Percentiles rank a stretch among this genome's conserved stretches.
Conservation (phyloP, 2,797 vertebrate species). For the Anas bernieri region DNA sequence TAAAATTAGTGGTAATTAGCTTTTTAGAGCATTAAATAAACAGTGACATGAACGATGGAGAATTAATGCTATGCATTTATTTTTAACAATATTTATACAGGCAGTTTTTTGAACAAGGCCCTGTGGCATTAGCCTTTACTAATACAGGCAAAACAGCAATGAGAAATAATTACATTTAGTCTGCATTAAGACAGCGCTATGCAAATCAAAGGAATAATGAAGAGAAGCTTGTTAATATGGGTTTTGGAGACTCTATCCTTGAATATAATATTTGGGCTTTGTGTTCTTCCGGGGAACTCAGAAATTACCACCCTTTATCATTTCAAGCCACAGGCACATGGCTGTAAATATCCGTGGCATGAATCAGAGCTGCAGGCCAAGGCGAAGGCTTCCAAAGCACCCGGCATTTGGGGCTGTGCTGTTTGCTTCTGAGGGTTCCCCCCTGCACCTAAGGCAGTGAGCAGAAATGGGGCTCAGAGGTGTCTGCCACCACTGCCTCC, state of each 20-base stretch:
- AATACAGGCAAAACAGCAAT: neutral
- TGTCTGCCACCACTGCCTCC: neutral
- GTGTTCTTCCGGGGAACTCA: neutral
- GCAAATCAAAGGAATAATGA: constrained; percentile 51
- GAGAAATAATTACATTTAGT: constrained; percentile 25
- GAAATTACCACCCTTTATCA: neutral
- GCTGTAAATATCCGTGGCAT: accelerated
- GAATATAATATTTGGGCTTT: neutral
- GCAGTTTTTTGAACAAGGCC: constrained; percentile 31
- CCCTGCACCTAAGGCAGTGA: neutral
- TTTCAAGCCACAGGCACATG: neutral
- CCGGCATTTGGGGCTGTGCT: neutral
- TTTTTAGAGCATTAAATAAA: constrained; percentile 60
- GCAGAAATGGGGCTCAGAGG: neutral
- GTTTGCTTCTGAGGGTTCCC: too few relatives aligned
- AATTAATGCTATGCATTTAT: constrained; percentile 51
- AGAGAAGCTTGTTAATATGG: constrained; percentile 21
- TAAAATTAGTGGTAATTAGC: constrained; percentile 52
- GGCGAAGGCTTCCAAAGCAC: neutral
- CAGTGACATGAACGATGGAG: constrained; percentile 14
- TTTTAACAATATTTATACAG: constrained; percentile 54
- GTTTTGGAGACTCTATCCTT: neutral
- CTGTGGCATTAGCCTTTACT: neutral
- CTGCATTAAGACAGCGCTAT: constrained; percentile 33
- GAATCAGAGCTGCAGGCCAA: accelerated